Conservation (phyloP, 2,113 vertebrate genomes). For the Prionailurus viverrinus region DNA sequence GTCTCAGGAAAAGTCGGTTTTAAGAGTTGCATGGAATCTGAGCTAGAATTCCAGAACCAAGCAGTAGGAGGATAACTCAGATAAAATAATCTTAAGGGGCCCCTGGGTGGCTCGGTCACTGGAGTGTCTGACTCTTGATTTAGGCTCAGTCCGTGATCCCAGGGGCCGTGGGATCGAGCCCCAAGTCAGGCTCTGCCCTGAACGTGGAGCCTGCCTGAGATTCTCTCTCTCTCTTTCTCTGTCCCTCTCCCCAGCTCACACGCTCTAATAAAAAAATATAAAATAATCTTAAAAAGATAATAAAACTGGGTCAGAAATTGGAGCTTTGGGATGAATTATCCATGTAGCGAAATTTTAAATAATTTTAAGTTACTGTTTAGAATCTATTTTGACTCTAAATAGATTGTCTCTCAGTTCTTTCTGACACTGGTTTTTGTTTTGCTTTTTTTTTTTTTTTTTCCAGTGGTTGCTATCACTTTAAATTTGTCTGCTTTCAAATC, state of each 20-base stretch:
- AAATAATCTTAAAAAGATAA: background rate
- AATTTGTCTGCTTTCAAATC: slow-evolving; percentile 8
- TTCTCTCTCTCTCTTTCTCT: too few relatives aligned
- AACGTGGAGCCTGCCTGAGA: too few relatives aligned
- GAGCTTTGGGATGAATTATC: background rate
- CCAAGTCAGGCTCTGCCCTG: too few relatives aligned
- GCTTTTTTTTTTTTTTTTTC: background rate
- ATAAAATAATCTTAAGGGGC: background rate
- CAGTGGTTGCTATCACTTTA: slow-evolving; percentile 7
- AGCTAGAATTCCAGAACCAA: background rate
- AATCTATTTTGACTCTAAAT: background rate
- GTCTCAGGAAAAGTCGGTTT: background rate
- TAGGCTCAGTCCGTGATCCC: too few relatives aligned
- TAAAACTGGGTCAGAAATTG: background rate
- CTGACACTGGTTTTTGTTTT: background rate
- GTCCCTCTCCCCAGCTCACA: too few relatives aligned
- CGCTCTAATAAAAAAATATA: background rate
- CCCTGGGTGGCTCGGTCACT: too few relatives aligned
- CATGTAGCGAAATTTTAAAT: background rate
- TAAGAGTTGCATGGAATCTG: background rate
- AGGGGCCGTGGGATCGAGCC: too few relatives aligned
- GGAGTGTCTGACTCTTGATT: too few relatives aligned
- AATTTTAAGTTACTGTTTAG: background rate
- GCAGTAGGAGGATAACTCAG: background rate
- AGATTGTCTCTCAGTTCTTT: background rate